Base-by-base conservation (phyloP, 2,888 invertebrate species). In the Nomada ruficornis region DNA sequence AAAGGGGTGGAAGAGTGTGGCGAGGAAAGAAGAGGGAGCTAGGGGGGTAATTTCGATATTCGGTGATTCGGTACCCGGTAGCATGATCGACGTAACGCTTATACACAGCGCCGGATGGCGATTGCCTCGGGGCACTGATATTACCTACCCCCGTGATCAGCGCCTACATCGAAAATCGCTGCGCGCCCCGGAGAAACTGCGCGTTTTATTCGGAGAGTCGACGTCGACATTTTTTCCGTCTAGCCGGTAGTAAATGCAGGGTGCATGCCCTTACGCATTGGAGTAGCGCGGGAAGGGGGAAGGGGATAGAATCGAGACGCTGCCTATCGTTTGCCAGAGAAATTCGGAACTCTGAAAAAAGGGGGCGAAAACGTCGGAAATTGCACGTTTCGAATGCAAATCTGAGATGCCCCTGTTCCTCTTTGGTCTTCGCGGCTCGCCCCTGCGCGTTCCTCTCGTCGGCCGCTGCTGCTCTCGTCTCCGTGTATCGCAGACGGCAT, bases 201-300 rank as follows among this genome's bases (percentile, higher is more conserved):
- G 57, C 82, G 86, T 90, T 91, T 90, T 89, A 92, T 91, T 91
- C 89, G 81, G 82, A 82, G 88, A 86, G 86, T 81, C 78, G 78
- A 76, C 89, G 90, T 91, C 91, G 90, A 92, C 90, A 92, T 93
- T 94, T 93, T 93, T 93, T 92, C 90, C 91, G 94, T 94, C 94
- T 94, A 94, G 94, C 93, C 93, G 88, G 90, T 91, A 91, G 92
- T 94, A 94, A 94, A 91, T 94, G 92, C 91, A 88, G 93, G 93
- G 89, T 91, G 88, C 78, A 81, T 83, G 81, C 84, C 83, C 82
- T 84, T 74, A 63, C 60, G 68, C 75, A 80, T 13, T 54, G 73
- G 75, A 71, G 55, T 81, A 70, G 83, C 73, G 83, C 67, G 47
- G 52, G 2, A 15, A 79, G 77, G 57, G 52, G 54, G 23, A 59